Evolutionary conservation across 2,888 invertebrate species (phyloP), one percentile per base, ranked within the genome.

Genomic region (Micoletzkya japonica): DNA sequence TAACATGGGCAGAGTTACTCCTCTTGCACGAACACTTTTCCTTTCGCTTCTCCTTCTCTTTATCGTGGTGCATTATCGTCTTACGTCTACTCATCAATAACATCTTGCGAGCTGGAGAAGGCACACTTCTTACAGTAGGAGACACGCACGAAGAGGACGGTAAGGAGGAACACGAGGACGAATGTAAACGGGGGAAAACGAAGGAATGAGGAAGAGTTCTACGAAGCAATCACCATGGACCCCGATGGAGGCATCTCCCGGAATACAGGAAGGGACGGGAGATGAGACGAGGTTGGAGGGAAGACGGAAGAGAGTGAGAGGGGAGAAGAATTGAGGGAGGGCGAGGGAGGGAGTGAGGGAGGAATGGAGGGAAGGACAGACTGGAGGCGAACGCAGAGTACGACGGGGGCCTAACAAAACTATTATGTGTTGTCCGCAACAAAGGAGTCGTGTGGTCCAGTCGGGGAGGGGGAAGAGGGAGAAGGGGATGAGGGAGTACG

Each of bases 401-500:
- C n/a, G n/a, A n/a, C n/a, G n/a, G n/a, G n/a, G n/a, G n/a, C n/a
- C n/a, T n/a, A n/a, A n/a, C n/a, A n/a, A n/a, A n/a, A n/a, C n/a
- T n/a, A n/a, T n/a, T n/a, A n/a, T n/a, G n/a, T n/a, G n/a, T n/a
- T n/a, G n/a, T n/a, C n/a, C n/a, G n/a, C n/a, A n/a, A n/a, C n/a
- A n/a, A n/a, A n/a, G n/a, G n/a, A n/a, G n/a, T n/a, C n/a, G n/a
- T n/a, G n/a, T n/a, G n/a, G n/a, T n/a, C 24, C 59, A 64, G 36
- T 59, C 52, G 44, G 71, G 32, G 49, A 59, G 54, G 64, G 68
- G 56, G 54, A 36, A 66, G 61, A 26, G 14, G 26, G 71, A 50
- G 36, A 71, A 20, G 26, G 58, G 28, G 64, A 70, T 56, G 49
- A 59, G 60, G 70, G 74, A 72, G 68, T 69, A 57, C n/a, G 28